Percentiles rank a stretch among this genome's conserved stretches.
Conservation (phyloP, 1,140 invertebrate species). For the Drosophila oshimai region DNA sequence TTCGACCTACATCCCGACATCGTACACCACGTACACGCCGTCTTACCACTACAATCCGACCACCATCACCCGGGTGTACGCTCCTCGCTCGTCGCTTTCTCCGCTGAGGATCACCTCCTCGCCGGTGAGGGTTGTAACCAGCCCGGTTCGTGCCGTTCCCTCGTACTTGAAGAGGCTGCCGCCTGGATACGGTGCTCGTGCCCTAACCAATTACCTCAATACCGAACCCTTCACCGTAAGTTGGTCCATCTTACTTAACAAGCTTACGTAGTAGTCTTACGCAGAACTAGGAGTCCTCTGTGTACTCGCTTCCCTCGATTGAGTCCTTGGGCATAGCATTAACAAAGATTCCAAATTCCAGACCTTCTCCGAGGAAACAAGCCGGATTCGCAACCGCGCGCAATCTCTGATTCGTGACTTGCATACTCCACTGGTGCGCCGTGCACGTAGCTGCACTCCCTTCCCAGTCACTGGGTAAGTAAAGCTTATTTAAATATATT, state of each 20-base stretch:
- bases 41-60: slow-evolving; percentile 74
- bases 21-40: slow-evolving; percentile 76
- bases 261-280: slow-evolving; percentile 83
- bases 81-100: slow-evolving; percentile 78
- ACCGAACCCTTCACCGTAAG: slow-evolving; percentile 84
- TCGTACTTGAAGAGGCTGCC: slow-evolving; percentile 87
- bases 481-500: too few relatives aligned
- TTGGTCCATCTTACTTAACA: slow-evolving; percentile 81
- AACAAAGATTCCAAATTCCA: slow-evolving; percentile 70
- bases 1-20: slow-evolving; percentile 66
- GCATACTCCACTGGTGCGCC: slow-evolving; percentile 88
- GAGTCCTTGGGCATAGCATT: background rate
- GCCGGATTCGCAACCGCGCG: slow-evolving; percentile 89
- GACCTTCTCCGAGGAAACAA: slow-evolving; percentile 91
- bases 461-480: slow-evolving; percentile 79
- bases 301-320: background rate
- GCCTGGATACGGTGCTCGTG: slow-evolving; percentile 86
- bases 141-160: slow-evolving; percentile 85
- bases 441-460: slow-evolving; percentile 85
- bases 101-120: slow-evolving; percentile 85
- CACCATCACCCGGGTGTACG: slow-evolving; percentile 72
- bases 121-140: slow-evolving; percentile 84
- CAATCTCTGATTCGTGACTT: slow-evolving; percentile 88
- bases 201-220: slow-evolving; percentile 89
- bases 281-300: background rate